phyloP scores from a whole-genome alignment of 2,113 vertebrate species.

The Heterotilapia buettikoferi region DNA sequence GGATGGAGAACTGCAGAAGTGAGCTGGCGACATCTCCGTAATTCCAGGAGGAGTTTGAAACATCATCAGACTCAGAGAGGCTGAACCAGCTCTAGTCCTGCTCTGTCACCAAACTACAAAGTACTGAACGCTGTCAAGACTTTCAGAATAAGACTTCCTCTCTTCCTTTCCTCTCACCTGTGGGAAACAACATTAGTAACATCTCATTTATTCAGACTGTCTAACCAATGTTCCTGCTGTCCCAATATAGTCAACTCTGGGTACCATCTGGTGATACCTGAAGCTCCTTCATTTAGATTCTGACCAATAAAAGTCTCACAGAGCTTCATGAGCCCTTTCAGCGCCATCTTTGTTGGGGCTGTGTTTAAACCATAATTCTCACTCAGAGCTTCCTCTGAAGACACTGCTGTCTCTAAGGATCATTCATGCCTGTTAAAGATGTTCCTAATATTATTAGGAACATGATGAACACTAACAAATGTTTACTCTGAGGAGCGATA shows the following conservation, averaged over 20 bases:
- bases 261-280: not conserved
- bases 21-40: rapidly evolving
- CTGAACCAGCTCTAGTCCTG: rapidly evolving
- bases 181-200: rapidly evolving
- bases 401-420: too few relatives aligned
- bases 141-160: not conserved
- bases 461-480: too few relatives aligned
- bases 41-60: too few relatives aligned
- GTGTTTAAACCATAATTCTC: not conserved
- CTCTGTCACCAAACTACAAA: rapidly evolving
- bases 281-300: not conserved
- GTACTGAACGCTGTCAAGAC: not conserved
- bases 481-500: too few relatives aligned
- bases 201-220: rapidly evolving
- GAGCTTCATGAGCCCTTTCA: not conserved
- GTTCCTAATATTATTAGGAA: too few relatives aligned
- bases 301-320: not conserved
- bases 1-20: not conserved
- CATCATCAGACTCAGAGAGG: not conserved
- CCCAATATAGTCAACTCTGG: not conserved
- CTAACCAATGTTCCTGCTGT: not conserved
- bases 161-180: not conserved
- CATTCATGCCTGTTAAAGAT: too few relatives aligned
- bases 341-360: not conserved
- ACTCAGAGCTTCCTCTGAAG: too few relatives aligned